Percentiles rank a stretch among this genome's conserved stretches.
Evolutionary conservation across 1,140 invertebrate genomes (phyloP).

Genomic region (Pseudomyrmex gracilis): DNA sequence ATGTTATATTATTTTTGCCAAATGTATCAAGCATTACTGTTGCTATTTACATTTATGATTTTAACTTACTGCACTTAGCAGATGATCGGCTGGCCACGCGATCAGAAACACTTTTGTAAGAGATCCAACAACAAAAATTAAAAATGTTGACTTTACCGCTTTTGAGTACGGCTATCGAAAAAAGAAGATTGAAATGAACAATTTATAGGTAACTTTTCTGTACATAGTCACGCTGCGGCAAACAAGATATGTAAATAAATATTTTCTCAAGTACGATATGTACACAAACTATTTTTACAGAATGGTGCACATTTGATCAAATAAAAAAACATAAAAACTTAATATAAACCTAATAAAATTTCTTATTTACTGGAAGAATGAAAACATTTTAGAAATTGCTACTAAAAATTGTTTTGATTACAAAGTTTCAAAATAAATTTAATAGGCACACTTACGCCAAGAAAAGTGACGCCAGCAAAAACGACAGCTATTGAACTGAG

Average conservation of each 20-base stretch:
- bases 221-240: not conserved
- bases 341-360: not conserved
- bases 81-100: constrained; percentile 71
- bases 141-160: constrained; percentile 59
- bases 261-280: not conserved
- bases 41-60: not conserved
- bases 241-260: not conserved
- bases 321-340: not conserved
- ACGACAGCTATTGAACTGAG: constrained; percentile 34
- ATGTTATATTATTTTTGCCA: constrained; percentile 21
- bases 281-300: not conserved
- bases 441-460: constrained; percentile 28
- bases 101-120: constrained; percentile 62
- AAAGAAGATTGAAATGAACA: constrained; percentile 59
- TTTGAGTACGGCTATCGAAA: constrained; percentile 37
- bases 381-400: not conserved
- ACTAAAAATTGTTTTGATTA: not conserved
- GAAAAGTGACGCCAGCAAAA: constrained; percentile 42
- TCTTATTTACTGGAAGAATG: not conserved
- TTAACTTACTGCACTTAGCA: constrained; percentile 67
- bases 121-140: constrained; percentile 34
- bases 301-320: not conserved
- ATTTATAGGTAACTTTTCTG: not conserved
- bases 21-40: not conserved
- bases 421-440: not conserved